Conservation (phyloP, 2,113 vertebrate species). For the Passer domesticus region DNA sequence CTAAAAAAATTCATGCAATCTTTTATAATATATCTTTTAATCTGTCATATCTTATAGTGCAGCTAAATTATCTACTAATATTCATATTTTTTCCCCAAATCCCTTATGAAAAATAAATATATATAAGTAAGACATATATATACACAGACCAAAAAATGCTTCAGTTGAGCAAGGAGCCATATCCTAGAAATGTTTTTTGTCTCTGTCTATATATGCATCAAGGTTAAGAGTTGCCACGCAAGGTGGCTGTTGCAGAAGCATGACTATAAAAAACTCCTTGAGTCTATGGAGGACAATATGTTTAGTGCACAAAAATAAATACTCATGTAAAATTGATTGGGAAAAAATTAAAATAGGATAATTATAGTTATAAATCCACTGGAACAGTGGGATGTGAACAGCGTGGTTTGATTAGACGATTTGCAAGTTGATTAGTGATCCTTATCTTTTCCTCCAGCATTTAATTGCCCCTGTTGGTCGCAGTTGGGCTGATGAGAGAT, state of each 20-base stretch:
- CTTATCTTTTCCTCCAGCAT: slow-evolving; percentile 39
- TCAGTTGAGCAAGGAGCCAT: neutral
- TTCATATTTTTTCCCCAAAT: neutral
- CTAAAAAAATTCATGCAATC: neutral
- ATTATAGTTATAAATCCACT: slow-evolving; percentile 58
- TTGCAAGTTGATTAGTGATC: slow-evolving; percentile 68
- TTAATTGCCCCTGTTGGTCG: slow-evolving; percentile 40
- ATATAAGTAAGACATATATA: neutral
- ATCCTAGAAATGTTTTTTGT: neutral
- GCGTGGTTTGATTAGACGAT: slow-evolving; percentile 55
- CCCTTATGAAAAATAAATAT: neutral
- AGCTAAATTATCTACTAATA: neutral
- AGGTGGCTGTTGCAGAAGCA: slow-evolving; percentile 27
- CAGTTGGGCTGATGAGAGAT: slow-evolving; percentile 31
- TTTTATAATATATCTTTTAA: neutral
- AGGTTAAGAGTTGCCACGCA: slow-evolving; percentile 22
- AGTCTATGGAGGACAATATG: slow-evolving; percentile 35
- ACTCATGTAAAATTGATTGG: slow-evolving; percentile 59
- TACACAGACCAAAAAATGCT: neutral
- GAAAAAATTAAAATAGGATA: slow-evolving; percentile 60
- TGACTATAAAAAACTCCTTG: slow-evolving; percentile 18
- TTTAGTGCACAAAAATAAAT: slow-evolving; percentile 54
- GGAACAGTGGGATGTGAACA: slow-evolving; percentile 44
- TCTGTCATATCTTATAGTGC: neutral
- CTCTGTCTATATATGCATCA: neutral